Evolutionary conservation across 2,888 invertebrate genomes (phyloP), one percentile per base, ranked within the genome.

Genomic region (Andrena chrysosceles): DNA sequence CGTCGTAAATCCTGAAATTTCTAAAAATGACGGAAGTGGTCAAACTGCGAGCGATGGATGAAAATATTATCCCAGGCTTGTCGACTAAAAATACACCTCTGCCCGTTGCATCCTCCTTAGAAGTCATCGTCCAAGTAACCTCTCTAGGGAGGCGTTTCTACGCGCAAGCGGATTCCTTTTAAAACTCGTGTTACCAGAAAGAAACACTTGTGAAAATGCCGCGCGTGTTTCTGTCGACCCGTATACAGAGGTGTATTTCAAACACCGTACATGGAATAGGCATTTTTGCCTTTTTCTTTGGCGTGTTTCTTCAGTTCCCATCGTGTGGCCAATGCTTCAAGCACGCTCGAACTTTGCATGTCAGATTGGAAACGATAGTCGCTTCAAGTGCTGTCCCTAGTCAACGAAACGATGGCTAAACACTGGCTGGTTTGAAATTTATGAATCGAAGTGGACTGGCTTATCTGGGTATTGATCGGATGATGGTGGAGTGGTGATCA

Each of bases 41-140:
- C 31, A 23, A 42, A 31, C 20, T 73, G 10, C 29, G 66, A 35
- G 1, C 49, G 23, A 16, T 2, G 33, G 29, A 29, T 75, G 26
- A 66, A 75, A 77, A 67, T 59, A 75, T 56, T 52, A 29, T 29
- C 33, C 23, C 52, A 62, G 49, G 49, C 29, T 23, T 56, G 26
- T 31, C 48, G 31, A 64, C 67, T 75, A 69, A 77, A 62, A 67
- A 62, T 63, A 73, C 33, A 23, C 52, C 56, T 35, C 31, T 49
- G 35, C 26, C 16, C 42, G 26, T 6, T 29, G 71, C 69, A 80
- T 74, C 64, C 63, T 54, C 42, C 64, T 69, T 74, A 54, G 42
- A 74, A 79, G 74, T 81, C 74, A 74, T 74, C 69, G 79, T 67
- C 72, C 78, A 74, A 81, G 63, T 69, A 59, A 74, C 81, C 68